Base-by-base conservation (phyloP, 2,113 vertebrate species). In the Colossoma macropomum region DNA sequence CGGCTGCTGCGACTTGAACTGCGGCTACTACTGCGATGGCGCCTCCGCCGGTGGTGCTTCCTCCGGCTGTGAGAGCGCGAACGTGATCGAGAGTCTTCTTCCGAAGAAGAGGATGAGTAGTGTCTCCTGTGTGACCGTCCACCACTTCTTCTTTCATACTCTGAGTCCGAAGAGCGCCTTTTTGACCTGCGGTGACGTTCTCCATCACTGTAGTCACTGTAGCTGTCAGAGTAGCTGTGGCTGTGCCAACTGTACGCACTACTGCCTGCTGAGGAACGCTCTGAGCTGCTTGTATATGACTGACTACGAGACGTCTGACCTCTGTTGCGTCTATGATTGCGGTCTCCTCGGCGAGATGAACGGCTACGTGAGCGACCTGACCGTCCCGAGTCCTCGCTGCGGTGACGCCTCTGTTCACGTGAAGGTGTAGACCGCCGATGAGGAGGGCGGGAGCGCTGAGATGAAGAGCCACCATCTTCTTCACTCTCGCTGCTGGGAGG, bases 171-270 rank as follows among this genome's bases (percentile, higher is more conserved):
- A 19, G 96, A 98, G 0, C 92, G 68, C 25, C 84, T 95, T 83
- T 98, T 97, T 0, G 96, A 97, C 77, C 79, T 83, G 30, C 77
- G 94, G 76, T 90, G 87, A 23, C 86, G 88, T 1, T 88, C 93
- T 83, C 17, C 93, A 15, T 95, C 94, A 9, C 97, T 99, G 86
- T 98, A 97, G 85, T 97, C 97, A 10, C 97, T 99, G 83, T 99
- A 98, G 89, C 96, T 98, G 80, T 99, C 97, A 0, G 96, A 97
- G 89, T 98, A 98, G 89, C 97, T 99, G 88, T 95, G 97, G 86
- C 97, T 98, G 0, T 91, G 94, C 19, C 90, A 93, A 28, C 90
- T 95, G 89, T 97, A 97, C 38, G 95, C 96, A 19, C 95, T 93
- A 89, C 97, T 99, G 59, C 92, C 95, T 0, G 93, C 97, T 0